phyloP scores from a whole-genome alignment of 92 coral and sea anemone species.

The Scolanthus callimorphus region DNA sequence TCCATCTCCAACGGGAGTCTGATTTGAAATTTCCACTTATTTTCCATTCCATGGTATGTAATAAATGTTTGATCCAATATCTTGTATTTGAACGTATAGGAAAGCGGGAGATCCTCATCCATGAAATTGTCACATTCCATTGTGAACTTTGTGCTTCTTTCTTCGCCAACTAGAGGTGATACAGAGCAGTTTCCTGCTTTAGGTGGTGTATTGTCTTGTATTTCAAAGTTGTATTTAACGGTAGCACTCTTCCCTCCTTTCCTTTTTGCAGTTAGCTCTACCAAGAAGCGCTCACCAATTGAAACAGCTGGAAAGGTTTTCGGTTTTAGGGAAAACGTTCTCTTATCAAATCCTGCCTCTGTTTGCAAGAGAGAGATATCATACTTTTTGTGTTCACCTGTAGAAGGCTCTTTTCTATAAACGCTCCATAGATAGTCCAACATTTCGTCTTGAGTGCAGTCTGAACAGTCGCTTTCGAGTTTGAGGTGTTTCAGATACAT shows the following conservation, averaged over 20 bases:
- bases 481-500: too few relatives aligned
- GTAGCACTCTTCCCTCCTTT: slow-evolving; percentile 37
- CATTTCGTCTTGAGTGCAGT: too few relatives aligned
- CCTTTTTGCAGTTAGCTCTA: slow-evolving; percentile 18
- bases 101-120: slow-evolving; percentile 62
- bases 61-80: slow-evolving; percentile 4
- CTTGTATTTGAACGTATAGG: slow-evolving; percentile 52
- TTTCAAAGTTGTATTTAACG: slow-evolving; percentile 17
- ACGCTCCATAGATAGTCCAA: too few relatives aligned
- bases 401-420: too few relatives aligned
- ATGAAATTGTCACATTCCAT: slow-evolving; percentile 59
- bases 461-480: too few relatives aligned
- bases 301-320: slow-evolving; percentile 11
- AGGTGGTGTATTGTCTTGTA: slow-evolving; percentile 53
- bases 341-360: too few relatives aligned
- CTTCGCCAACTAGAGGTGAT: slow-evolving; percentile 40
- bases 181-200: slow-evolving; percentile 50
- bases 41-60: slow-evolving; percentile 20
- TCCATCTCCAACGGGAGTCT: slow-evolving; percentile 16
- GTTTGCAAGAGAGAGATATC: too few relatives aligned
- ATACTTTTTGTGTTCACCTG: too few relatives aligned
- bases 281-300: slow-evolving; percentile 10
- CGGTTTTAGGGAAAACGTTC: too few relatives aligned
- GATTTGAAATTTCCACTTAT: slow-evolving; percentile 5
- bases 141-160: slow-evolving; percentile 43